These are phyloP conservation scores for Drosophila burlai DNA, from an alignment of 1,140 invertebrate species.

Conservation along the genomic window DNA sequence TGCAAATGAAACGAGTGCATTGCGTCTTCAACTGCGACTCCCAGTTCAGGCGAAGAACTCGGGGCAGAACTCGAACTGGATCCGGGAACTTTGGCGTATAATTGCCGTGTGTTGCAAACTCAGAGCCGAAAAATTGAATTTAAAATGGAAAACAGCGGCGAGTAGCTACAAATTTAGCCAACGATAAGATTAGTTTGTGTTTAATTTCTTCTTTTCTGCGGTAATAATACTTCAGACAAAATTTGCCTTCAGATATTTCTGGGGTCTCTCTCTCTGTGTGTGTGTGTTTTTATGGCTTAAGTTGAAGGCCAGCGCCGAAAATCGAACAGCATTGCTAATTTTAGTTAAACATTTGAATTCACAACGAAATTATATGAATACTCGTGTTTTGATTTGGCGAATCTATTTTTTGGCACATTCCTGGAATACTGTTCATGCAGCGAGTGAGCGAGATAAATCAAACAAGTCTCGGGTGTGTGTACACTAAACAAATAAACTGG, in stretches of 20 bases:
- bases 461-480: constrained; percentile 12
- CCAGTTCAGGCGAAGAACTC: constrained; percentile 15
- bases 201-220: constrained; percentile 7
- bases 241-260: constrained; percentile 31
- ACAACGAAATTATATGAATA: constrained; percentile 22
- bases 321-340: constrained; percentile 40
- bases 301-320: constrained; percentile 30
- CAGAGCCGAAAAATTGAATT: constrained; percentile 28
- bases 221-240: constrained; percentile 45
- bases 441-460: constrained; percentile 51
- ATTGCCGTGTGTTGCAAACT: constrained; percentile 45
- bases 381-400: constrained; percentile 37
- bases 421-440: constrained; percentile 20
- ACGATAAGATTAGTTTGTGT: constrained; percentile 47
- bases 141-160: constrained; percentile 19
- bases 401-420: constrained; percentile 47
- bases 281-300: background rate
- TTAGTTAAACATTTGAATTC: constrained; percentile 27
- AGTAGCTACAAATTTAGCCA: constrained; percentile 17
- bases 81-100: constrained; percentile 30
- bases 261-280: background rate
- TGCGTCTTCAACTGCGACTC: constrained; percentile 46
- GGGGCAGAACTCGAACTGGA: constrained; percentile 25
- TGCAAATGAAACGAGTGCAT: constrained; percentile 64
- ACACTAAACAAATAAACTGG: constrained; percentile 45